Conservation (phyloP, 2,888 invertebrate genomes). For the Yponomeuta cagnagella region DNA sequence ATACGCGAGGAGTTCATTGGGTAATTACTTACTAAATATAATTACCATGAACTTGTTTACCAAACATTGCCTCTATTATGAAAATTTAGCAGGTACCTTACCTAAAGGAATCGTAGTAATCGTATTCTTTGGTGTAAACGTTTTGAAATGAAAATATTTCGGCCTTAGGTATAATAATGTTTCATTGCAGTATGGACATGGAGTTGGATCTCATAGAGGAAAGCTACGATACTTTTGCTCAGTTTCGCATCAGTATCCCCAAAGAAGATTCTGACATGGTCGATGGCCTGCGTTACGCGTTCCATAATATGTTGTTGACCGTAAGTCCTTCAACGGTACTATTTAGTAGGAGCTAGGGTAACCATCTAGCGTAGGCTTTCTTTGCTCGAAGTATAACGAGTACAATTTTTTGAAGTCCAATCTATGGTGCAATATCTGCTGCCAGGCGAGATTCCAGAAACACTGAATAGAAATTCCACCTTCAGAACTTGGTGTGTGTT, state of each 20-base stretch:
- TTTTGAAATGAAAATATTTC: background rate
- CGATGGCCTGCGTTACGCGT: conserved; percentile 85
- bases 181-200: conserved; percentile 79
- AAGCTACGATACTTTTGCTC: conserved; percentile 82
- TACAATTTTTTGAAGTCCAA: background rate
- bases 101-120: too few species aligned
- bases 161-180: background rate
- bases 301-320: conserved; percentile 82
- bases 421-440: background rate
- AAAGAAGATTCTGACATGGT: conserved; percentile 88
- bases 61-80: too few species aligned
- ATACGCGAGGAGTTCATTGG: conserved; percentile 87
- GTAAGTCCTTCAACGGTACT: conserved; percentile 59
- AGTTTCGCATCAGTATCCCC: conserved; percentile 80
- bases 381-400: background rate
- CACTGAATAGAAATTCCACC: too few species aligned
- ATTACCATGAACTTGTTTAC: background rate
- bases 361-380: too few species aligned
- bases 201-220: conserved; percentile 85
- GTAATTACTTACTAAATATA: conserved; percentile 27
- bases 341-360: background rate
- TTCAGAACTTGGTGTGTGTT: too few species aligned
- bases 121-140: background rate
- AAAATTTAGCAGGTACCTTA: too few species aligned
- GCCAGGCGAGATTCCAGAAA: too few species aligned